Conservation (phyloP, 1,140 invertebrate genomes). For the Calycopis cecrops region DNA sequence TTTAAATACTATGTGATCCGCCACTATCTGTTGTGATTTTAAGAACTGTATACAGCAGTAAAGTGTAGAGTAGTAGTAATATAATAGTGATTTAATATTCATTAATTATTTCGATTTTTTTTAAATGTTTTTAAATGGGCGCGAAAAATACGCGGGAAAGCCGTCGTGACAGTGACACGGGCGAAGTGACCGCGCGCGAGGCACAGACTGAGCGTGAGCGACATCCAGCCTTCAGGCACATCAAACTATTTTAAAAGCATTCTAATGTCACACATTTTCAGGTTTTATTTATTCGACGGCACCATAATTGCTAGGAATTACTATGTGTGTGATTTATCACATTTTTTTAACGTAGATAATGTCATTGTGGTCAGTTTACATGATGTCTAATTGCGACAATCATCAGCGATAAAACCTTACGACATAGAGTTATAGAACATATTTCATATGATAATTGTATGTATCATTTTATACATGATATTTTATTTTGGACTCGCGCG, state of each 20-base stretch:
- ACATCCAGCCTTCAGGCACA: constrained; percentile 21
- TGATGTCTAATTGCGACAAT: neutral
- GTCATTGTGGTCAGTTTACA: neutral
- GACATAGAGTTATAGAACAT: too few species aligned
- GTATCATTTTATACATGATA: too few species aligned
- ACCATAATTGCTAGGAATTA: neutral
- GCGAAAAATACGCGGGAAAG: constrained; percentile 42
- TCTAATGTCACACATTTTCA: neutral
- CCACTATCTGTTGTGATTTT: neutral
- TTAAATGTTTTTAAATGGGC: neutral
- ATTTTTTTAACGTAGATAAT: neutral
- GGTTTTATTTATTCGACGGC: neutral
- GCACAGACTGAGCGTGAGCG: constrained; percentile 48
- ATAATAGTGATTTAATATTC: neutral
- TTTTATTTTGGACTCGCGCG: too few species aligned
- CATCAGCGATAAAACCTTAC: too few species aligned
- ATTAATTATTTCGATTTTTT: constrained; percentile 1
- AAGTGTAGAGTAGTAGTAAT: neutral
- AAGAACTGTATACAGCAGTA: neutral
- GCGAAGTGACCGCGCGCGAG: constrained; percentile 37
- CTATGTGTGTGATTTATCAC: neutral
- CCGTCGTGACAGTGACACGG: constrained; percentile 36
- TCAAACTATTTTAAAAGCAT: neutral
- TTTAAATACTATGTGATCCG: neutral
- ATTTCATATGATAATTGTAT: too few species aligned